Evolutionary conservation across 2,113 vertebrate genomes (phyloP).

Genomic region (Corythoichthys intestinalis): DNA sequence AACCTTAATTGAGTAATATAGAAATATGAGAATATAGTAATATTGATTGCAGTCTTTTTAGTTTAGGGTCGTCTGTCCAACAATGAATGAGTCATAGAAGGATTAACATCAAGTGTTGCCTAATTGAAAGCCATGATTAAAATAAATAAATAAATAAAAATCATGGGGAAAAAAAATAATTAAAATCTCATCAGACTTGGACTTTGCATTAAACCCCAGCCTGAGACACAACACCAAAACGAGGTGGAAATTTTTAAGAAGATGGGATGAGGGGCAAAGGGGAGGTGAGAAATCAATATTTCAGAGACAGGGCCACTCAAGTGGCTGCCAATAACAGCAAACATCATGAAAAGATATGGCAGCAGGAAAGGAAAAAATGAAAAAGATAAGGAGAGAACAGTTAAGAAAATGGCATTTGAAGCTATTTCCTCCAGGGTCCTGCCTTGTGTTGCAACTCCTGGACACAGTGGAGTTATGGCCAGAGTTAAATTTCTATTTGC

Average conservation of each 20-base stretch:
- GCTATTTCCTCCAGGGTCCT: conserved; percentile 72
- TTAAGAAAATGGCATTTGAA: conserved; percentile 80
- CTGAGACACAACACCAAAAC: conserved; percentile 32
- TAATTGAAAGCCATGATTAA: neutral
- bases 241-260: conserved; percentile 24
- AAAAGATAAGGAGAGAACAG: conserved; percentile 78
- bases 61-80: neutral
- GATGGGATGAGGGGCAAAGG: neutral
- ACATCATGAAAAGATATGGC: conserved; percentile 79
- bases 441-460: conserved; percentile 55
- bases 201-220: conserved; percentile 45
- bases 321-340: conserved; percentile 73
- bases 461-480: conserved; percentile 69
- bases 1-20: neutral
- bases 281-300: conserved; percentile 71
- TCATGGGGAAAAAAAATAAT: conserved; percentile 20
- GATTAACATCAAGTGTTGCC: neutral
- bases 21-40: neutral
- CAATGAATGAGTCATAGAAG: neutral
- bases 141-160: conserved; percentile 22
- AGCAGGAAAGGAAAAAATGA: conserved; percentile 72
- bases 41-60: neutral
- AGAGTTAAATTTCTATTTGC: conserved; percentile 78
- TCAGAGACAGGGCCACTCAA: conserved; percentile 68
- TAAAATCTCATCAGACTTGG: conserved; percentile 43